Evolutionary conservation across 2,113 vertebrate genomes (phyloP), one percentile per base, ranked within the genome.

Genomic region (Sphaerodactylus townsendi): DNA sequence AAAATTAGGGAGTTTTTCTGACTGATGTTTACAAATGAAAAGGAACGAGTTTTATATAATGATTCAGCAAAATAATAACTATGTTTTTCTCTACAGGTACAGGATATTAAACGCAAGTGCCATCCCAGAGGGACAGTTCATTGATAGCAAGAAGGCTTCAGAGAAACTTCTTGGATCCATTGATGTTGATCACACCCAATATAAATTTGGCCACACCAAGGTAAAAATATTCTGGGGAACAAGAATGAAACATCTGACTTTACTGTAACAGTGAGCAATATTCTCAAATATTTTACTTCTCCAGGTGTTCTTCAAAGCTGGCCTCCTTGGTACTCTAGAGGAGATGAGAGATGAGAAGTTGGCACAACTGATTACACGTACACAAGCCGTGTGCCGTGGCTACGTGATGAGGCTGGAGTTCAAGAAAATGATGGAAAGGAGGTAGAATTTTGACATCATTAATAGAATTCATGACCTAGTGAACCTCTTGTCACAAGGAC

Each of bases 271-370:
- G 28, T 14, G 10, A 53, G 0, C 15, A 2, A 89, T 33, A 10
- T 78, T 21, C 17, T 85, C 13, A 79, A 82, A 90, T 21, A 13
- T 87, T 85, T 5, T 0, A 17, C 81, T 79, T 81, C 48, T 83
- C 73, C 41, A 99, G 98, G 97, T 98, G 87, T 98, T 98, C 94
- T 99, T 99, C 94, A 98, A 98, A 97, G 98, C 97, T 89, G 98
- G 98, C 35, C 94, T 99, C 71, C 85, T 99, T 91, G 98, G 98
- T 50, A 86, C 91, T 2, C 95, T 99, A 79, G 98, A 99, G 85
- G 98, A 99, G 94, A 96, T 99, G 98, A 95, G 98, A 83, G 95
- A 99, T 93, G 98, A 99, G 2, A 99, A 98, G 87, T 89, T 99
- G 84, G 97, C 97, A 69, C 84, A 95, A 85, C 94, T 99, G 90